Evolutionary conservation across 2,113 vertebrate genomes (phyloP), one percentile per base, ranked within the genome.

Genomic region (Zosterops japonicus): DNA sequence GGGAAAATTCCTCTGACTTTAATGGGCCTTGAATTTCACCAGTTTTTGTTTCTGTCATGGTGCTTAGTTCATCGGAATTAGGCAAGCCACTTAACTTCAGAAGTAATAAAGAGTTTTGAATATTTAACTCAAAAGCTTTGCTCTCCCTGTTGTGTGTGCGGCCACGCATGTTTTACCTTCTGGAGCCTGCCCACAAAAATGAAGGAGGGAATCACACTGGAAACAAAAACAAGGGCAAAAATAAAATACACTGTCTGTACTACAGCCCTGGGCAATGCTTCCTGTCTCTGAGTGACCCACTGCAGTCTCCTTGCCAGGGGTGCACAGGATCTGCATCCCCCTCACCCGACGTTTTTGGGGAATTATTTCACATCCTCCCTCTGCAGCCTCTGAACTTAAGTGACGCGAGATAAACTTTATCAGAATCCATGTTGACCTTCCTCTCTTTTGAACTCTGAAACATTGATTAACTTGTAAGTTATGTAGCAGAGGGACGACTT

Each of bases 361-460:
- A 74, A n/a, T 44, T 80, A 44, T 42, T 74, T 18, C 8, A 21
- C 41, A 49, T 74, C 42, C 92, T 81, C 29, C 18, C 8, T 86
- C 67, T 80, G 24, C 55, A 90, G 79, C 44, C 52, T 55, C 79
- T 75, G 76, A 92, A 83, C 39, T 77, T 63, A 78, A 78, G 13
- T 94, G 68, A 56, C 21, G 14, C 0, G 0, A 95, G 92, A 94
- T 64, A 95, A 92, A 96, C 12, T 90, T 90, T 89, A 96, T 94
- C 90, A 81, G 90, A 92, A 95, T 33, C 68, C 49, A 8, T 15
- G 36, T 31, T 96, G 90, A 90, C 85, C 92, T 94, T 95, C 82
- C 92, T 94, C 52, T 90, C 90, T 87, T 96, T 81, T 93, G 88
- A 96, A 84, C 92, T 94, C 33, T 6, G 52, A 64, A 97, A 94